Percentiles rank a stretch among this genome's conserved stretches.
Conservation (phyloP, 23 tunicate species). For the Trididemnum nubilum region DNA sequence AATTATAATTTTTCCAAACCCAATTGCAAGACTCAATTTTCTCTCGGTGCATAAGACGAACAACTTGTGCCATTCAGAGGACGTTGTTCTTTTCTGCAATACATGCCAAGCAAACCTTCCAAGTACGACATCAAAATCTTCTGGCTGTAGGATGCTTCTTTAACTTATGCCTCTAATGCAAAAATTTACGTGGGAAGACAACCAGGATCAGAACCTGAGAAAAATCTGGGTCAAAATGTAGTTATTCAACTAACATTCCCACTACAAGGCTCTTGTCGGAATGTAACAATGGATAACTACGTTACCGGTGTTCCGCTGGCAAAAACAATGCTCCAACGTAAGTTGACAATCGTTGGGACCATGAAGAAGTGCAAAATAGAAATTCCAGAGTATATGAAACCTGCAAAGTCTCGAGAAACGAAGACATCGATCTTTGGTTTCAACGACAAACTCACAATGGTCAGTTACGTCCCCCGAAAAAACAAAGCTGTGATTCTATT, state of each 20-base stretch:
- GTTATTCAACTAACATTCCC: background rate
- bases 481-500: background rate
- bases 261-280: background rate
- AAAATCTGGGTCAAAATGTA: background rate
- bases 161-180: background rate
- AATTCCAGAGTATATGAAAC: background rate
- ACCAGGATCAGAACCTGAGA: background rate
- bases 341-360: background rate
- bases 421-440: background rate
- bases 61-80: constrained; percentile 1
- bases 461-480: background rate
- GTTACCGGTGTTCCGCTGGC: background rate
- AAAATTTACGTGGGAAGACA: background rate
- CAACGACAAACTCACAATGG: background rate
- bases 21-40: no score
- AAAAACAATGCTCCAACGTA: background rate
- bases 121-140: background rate
- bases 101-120: constrained; percentile 5
- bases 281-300: background rate
- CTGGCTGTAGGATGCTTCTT: background rate
- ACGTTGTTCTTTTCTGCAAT: background rate
- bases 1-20: no score
- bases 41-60: no score
- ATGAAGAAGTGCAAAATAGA: background rate
- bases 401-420: background rate